A percentile compares a stretch with the other conserved stretches of the same genome.
Evolutionary conservation across 2,797 vertebrate species (phyloP).

Genomic region (Gymnodraco acuticeps): DNA sequence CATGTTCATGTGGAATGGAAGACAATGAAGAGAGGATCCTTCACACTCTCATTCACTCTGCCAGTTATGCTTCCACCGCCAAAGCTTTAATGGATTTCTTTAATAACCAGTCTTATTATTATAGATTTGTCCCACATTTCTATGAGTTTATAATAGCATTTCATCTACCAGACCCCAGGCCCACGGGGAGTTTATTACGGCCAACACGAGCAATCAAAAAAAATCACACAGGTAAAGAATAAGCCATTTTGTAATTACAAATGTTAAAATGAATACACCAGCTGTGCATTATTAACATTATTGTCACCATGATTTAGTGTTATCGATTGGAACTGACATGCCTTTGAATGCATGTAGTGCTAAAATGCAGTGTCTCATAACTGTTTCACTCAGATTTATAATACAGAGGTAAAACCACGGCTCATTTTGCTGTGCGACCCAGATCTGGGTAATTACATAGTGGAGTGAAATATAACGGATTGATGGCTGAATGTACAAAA

Average conservation of each 20-base stretch:
- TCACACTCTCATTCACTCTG: conserved; percentile 29
- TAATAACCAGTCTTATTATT: not conserved
- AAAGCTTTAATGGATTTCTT: conserved; percentile 12
- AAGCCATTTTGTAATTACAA: not conserved
- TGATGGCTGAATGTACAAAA: conserved; percentile 24
- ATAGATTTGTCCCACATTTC: conserved; percentile 9
- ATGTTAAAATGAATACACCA: not conserved
- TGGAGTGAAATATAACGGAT: conserved; percentile 29
- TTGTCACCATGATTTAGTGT: not conserved
- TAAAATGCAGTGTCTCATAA: not conserved
- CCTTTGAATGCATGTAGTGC: not conserved
- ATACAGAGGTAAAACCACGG: not conserved
- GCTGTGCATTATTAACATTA: not conserved
- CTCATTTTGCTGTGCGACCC: conserved; percentile 16
- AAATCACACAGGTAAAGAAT: not conserved
- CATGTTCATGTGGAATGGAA: conserved; percentile 35
- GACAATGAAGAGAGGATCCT: conserved; percentile 37
- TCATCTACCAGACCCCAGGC: not conserved
- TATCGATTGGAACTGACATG: not conserved
- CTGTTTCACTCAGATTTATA: not conserved
- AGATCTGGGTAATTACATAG: conserved; percentile 31
- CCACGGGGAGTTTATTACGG: not conserved
- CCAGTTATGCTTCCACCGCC: conserved; percentile 9
- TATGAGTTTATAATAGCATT: not conserved
- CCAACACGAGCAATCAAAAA: not conserved